Base-by-base conservation (phyloP, 1,140 invertebrate genomes). In the Heliconius melpomene region DNA sequence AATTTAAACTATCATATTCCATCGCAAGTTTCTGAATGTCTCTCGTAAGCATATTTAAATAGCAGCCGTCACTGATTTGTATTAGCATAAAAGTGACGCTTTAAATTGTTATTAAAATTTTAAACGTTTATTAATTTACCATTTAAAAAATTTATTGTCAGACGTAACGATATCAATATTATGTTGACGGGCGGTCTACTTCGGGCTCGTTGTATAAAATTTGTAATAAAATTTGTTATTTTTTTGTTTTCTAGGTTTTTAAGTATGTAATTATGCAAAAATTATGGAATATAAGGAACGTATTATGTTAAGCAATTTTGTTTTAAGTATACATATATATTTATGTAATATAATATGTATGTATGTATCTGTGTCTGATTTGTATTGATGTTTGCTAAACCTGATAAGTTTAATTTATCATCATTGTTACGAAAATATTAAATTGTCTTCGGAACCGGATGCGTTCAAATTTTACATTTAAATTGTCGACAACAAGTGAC, bases 11-110 rank as follows among this genome's bases (percentile, higher is more conserved):
- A 82, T 79, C 66, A 74, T 74, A 82, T 79, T 57, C 81, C 46
- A 20, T 40, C 36, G 77, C 73, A 75, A 54, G 81, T 74, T 54
- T 72, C 78, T n/a, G 76, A 70, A 29, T 52, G 13, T 70, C 46
- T 20, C 40, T 75, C 72, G 46, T 74, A 79, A 78, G 46, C 72
- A 50, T 75, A 79, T 74, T 77, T 72, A 79, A 79, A 82, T 82
- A 79, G 71, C 52, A 52, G 50, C 38, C 50, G 75, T 82, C 72
- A 75, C 77, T 73, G 60, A 54, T 72, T 29, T 71, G 7, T 26
- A 82, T 82, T 82, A 78, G 72, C 81, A 82, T 82, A 79, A 77
- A 79, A 54, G 60, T 54, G n/a, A 77, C 75, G 77, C 79, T 79
- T 82, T 71, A 79, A 72, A 50, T 82, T 72, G 77, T 82, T 78